Conservation (phyloP, 1,140 invertebrate genomes). For the Zaprionus vittiger region DNA sequence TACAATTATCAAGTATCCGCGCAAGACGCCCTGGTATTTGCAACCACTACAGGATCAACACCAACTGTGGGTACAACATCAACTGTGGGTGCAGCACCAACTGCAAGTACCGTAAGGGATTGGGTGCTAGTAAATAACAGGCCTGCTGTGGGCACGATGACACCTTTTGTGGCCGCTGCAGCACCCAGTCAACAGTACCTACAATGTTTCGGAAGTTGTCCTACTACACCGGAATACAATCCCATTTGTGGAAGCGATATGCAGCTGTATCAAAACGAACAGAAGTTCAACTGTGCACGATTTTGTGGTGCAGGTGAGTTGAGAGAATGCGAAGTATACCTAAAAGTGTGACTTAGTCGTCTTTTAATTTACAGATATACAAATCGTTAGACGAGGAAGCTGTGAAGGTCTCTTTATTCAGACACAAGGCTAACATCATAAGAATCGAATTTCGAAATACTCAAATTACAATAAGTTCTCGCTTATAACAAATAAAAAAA, state of each 20-base stretch:
- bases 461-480: constrained; percentile 12
- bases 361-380: constrained; percentile 60
- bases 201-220: constrained; percentile 84
- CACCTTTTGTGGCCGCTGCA: constrained; percentile 48
- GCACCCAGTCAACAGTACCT: constrained; percentile 65
- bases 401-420: constrained; percentile 75
- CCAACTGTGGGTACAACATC: not conserved
- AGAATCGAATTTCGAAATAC: constrained; percentile 18
- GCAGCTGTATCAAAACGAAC: constrained; percentile 87
- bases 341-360: not conserved
- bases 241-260: constrained; percentile 90
- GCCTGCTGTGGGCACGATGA: constrained; percentile 45
- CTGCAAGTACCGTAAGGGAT: constrained; percentile 5
- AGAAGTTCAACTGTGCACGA: constrained; percentile 86
- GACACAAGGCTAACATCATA: constrained; percentile 58
- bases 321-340: not conserved
- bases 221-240: constrained; percentile 87
- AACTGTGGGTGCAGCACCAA: too few relatives aligned
- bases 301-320: constrained; percentile 86
- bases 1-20: constrained; percentile 4
- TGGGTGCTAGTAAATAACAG: constrained; percentile 73
- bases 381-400: constrained; percentile 73
- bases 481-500: not conserved
- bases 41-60: constrained; percentile 11
- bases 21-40: constrained; percentile 49